Conservation (phyloP, 2,113 vertebrate species). For the Phasianus colchicus region DNA sequence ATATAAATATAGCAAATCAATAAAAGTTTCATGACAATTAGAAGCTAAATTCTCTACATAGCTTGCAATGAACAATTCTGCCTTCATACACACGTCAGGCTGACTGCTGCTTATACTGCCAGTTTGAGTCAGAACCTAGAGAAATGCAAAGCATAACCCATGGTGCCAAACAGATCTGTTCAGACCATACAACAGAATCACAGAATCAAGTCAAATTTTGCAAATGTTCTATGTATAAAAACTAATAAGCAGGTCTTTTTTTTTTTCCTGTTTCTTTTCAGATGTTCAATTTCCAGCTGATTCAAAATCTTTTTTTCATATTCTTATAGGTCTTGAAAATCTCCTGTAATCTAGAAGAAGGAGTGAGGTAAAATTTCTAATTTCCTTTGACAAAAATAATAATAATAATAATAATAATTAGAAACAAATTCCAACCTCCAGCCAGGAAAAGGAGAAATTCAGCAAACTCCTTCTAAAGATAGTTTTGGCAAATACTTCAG, state of each 20-base stretch:
- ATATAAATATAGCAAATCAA: background rate
- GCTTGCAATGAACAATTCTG: background rate
- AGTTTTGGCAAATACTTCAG: background rate
- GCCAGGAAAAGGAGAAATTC: background rate
- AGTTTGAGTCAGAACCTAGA: background rate
- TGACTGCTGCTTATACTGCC: background rate
- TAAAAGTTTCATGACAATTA: background rate
- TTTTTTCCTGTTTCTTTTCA: slow-evolving; percentile 11
- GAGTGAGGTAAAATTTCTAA: background rate
- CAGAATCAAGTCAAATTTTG: slow-evolving; percentile 33
- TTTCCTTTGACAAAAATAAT: background rate
- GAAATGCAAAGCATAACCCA: background rate
- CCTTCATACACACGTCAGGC: background rate
- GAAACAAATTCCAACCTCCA: background rate
- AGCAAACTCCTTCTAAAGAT: background rate
- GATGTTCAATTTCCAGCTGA: background rate
- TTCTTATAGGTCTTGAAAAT: background rate
- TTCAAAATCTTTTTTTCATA: background rate
- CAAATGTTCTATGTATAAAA: slow-evolving; percentile 13
- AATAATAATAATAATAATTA: background rate
- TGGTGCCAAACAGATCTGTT: background rate
- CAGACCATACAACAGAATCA: background rate
- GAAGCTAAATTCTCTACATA: background rate
- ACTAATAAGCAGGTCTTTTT: background rate
- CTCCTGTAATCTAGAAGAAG: background rate